A percentile compares a stretch with the other conserved stretches of the same genome.
Conservation (phyloP, 2,888 invertebrate species). For the Cyclophora albipunctata region DNA sequence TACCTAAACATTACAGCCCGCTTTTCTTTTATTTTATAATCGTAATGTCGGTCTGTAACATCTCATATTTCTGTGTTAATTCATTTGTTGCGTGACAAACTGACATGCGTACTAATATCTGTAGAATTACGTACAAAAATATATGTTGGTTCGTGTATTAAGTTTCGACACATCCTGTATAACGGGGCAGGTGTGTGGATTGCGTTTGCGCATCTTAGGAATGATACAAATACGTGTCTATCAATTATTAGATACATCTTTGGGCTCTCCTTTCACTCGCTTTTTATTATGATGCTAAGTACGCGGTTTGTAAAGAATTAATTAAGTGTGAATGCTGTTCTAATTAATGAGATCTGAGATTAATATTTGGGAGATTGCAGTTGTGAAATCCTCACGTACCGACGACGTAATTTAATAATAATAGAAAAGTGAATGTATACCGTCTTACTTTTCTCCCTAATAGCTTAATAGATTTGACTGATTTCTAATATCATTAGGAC, state of each 20-base stretch:
- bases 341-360: no score
- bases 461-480: not conserved
- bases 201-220: slow-evolving; percentile 41
- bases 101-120: slow-evolving; percentile 3
- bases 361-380: no score
- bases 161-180: slow-evolving; percentile 15
- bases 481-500: not conserved
- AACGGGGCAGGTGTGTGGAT: slow-evolving; percentile 25
- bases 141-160: not conserved
- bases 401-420: no score
- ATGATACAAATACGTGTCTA: slow-evolving; percentile 54
- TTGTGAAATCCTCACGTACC: no score
- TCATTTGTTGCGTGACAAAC: slow-evolving; percentile 9
- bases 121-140: not conserved
- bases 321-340: no score
- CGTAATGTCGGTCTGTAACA: not conserved
- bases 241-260: slow-evolving; percentile 29
- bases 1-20: no score
- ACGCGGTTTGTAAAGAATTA: no score
- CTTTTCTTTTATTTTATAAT: no score
- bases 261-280: no score
- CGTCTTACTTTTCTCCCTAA: not conserved
- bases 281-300: no score
- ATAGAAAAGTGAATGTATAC: no score
- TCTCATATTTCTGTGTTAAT: slow-evolving; percentile 8